Evolutionary conservation across 2,888 invertebrate species (phyloP).

Genomic region (Cataglyphis rosenhaueri): DNA sequence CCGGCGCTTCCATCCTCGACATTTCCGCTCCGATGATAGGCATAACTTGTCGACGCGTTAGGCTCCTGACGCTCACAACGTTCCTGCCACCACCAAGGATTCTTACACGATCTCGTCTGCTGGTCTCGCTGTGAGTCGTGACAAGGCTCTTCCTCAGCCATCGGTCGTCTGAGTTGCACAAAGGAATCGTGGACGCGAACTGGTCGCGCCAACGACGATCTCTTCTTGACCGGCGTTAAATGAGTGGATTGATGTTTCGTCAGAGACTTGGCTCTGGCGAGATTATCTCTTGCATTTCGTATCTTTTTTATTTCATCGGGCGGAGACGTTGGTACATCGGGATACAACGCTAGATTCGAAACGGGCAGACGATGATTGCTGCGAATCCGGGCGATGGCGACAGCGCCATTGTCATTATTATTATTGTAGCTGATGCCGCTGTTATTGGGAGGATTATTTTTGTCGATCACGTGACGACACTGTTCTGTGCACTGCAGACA

Average conservation of each 20-base stretch:
- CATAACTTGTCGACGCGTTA: slow-evolving; percentile 62
- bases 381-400: slow-evolving; percentile 37
- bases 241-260: slow-evolving; percentile 62
- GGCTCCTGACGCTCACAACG: slow-evolving; percentile 51
- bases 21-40: slow-evolving; percentile 51
- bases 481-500: slow-evolving; percentile 83
- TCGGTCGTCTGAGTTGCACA: slow-evolving; percentile 71
- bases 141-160: slow-evolving; percentile 57
- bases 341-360: slow-evolving; percentile 25
- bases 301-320: slow-evolving; percentile 8
- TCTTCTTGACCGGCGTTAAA: slow-evolving; percentile 79
- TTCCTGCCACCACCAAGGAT: slow-evolving; percentile 46
- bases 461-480: slow-evolving; percentile 79
- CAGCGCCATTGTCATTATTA: slow-evolving; percentile 25
- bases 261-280: slow-evolving; percentile 45
- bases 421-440: slow-evolving; percentile 62
- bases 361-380: slow-evolving; percentile 50
- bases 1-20: slow-evolving; percentile 71
- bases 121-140: slow-evolving; percentile 36
- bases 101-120: slow-evolving; percentile 33
- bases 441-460: slow-evolving; percentile 62
- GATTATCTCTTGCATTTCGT: slow-evolving; percentile 31
- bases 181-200: slow-evolving; percentile 82
- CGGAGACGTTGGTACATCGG: slow-evolving; percentile 38
- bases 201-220: slow-evolving; percentile 82